Percentiles rank a stretch among this genome's conserved stretches.
phyloP scores from a whole-genome alignment of 2,113 vertebrate genomes.

The Gallinago undulata region DNA sequence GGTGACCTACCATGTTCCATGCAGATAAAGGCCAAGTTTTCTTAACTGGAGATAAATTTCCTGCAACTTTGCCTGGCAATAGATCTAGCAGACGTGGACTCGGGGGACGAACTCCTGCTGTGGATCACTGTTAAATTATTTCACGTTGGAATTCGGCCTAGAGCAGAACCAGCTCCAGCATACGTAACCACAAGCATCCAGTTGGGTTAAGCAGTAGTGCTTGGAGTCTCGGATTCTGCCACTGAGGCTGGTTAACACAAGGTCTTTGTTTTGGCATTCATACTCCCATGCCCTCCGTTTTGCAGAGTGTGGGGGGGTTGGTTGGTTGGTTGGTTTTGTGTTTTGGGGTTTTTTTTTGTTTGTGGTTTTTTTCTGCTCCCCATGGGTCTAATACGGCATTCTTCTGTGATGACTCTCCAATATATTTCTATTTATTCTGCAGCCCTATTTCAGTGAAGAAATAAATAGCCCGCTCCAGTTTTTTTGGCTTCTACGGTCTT shows the following conservation, averaged over 20 bases:
- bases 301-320: not conserved
- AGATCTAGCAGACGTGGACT: not conserved
- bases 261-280: slow-evolving; percentile 2
- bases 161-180: not conserved
- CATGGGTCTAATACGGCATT: slow-evolving; percentile 14
- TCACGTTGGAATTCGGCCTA: not conserved
- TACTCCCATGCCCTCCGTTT: not conserved
- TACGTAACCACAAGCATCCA: not conserved
- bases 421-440: not conserved
- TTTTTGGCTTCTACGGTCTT: not conserved
- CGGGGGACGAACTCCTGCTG: not conserved
- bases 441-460: not conserved
- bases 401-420: slow-evolving; percentile 2
- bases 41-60: not conserved
- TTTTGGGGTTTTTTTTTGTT: not conserved
- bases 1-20: not conserved
- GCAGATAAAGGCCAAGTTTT: not conserved
- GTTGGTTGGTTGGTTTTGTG: not conserved
- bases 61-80: not conserved
- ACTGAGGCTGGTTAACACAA: not conserved
- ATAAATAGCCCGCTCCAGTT: not conserved
- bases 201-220: not conserved
- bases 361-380: not conserved
- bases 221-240: not conserved
- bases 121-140: not conserved